These are phyloP conservation scores for Chydorus sphaericus DNA, from an alignment of 2,888 invertebrate species.

Conservation along the genomic window DNA sequence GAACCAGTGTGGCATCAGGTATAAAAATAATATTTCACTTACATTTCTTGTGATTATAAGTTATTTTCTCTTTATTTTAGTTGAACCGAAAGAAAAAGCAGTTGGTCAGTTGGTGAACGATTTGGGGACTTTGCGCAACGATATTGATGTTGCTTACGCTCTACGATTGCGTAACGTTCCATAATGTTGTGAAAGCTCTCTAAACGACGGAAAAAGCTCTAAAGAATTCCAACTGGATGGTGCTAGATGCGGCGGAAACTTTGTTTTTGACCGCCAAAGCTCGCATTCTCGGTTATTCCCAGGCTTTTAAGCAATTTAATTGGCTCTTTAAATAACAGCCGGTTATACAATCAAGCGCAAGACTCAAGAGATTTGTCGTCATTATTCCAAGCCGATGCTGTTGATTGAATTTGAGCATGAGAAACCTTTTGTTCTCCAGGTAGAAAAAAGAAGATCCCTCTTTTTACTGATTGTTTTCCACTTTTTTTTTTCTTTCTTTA, in stretches of 20 bases:
- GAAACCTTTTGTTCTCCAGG: conserved; percentile 77
- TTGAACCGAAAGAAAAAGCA: conserved; percentile 68
- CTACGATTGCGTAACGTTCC: conserved; percentile 66
- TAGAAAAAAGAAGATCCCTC: conserved; percentile 25
- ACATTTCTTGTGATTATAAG: not conserved
- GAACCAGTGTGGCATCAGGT: conserved; percentile 77
- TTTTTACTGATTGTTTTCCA: not conserved
- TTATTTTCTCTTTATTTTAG: conserved; percentile 38
- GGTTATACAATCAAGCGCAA: conserved; percentile 86
- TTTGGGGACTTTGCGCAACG: conserved; percentile 66
- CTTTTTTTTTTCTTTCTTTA: conserved; percentile 26
- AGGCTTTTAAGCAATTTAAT: conserved; percentile 81
- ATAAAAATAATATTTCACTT: too few species aligned
- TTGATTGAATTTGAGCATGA: conserved; percentile 93
- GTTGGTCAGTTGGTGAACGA: conserved; percentile 81
- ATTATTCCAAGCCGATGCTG: conserved; percentile 73
- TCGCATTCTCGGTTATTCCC: conserved; percentile 27
- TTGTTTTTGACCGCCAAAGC: conserved; percentile 59
- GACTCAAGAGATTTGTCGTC: conserved; percentile 83
- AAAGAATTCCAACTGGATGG: conserved; percentile 76
- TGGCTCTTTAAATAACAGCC: conserved; percentile 84
- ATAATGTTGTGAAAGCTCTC: conserved; percentile 55
- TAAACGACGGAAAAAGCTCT: conserved; percentile 70
- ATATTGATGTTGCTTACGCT: conserved; percentile 75
- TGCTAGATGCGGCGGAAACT: conserved; percentile 72